Percentiles rank a stretch among this genome's conserved stretches.
These are phyloP conservation scores for Megalopta genalis DNA, from an alignment of 1,140 invertebrate genomes.

Conservation along the genomic window DNA sequence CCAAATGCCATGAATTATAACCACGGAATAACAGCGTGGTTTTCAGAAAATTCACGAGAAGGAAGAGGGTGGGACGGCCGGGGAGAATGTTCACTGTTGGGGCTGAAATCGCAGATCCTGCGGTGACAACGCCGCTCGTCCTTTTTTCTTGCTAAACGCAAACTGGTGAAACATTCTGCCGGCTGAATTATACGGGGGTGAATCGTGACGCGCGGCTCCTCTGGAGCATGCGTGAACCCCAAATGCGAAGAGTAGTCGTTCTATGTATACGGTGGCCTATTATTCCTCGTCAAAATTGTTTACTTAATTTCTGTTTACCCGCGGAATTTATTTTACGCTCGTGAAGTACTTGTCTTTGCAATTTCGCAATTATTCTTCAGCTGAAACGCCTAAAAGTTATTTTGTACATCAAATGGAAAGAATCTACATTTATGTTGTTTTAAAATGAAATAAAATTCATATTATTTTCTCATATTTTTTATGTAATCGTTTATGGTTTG, in stretches of 20 bases:
- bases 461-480: too few relatives aligned
- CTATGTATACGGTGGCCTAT: neutral
- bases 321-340: too few relatives aligned
- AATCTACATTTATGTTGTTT: too few relatives aligned
- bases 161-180: neutral
- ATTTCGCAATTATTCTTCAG: too few relatives aligned
- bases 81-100: slow-evolving; percentile 8
- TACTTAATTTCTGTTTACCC: too few relatives aligned
- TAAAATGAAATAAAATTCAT: too few relatives aligned
- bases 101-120: slow-evolving; percentile 27
- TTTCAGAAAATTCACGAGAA: slow-evolving; percentile 59
- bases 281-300: too few relatives aligned
- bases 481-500: too few relatives aligned
- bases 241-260: neutral
- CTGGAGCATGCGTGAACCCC: neutral
- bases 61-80: slow-evolving; percentile 8
- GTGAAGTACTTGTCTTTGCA: too few relatives aligned
- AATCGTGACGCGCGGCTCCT: neutral
- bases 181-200: neutral
- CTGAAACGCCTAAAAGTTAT: too few relatives aligned
- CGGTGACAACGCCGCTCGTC: slow-evolving; percentile 21
- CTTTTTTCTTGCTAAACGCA: slow-evolving; percentile 6
- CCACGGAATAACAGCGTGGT: slow-evolving; percentile 55
- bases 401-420: too few relatives aligned
- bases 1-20: slow-evolving; percentile 63